Evolutionary conservation across 1,140 invertebrate genomes (phyloP).

Genomic region (Lepidostoma basale): DNA sequence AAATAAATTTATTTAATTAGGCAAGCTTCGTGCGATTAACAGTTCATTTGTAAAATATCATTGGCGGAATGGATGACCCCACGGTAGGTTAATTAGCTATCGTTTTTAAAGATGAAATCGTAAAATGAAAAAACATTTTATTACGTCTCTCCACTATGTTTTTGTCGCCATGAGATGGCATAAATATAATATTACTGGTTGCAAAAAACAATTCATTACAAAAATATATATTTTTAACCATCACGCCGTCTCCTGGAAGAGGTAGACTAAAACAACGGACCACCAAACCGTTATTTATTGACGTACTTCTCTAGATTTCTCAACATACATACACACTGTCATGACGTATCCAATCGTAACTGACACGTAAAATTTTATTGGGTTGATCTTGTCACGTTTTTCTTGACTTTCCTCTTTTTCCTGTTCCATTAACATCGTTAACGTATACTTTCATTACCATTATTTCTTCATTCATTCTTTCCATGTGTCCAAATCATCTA

Average conservation of each 20-base stretch:
- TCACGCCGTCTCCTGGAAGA: neutral
- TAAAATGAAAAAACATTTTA: neutral
- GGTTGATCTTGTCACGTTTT: too few relatives aligned
- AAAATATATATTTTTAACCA: neutral
- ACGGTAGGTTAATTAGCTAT: neutral
- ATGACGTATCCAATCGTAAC: too few relatives aligned
- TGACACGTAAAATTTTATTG: too few relatives aligned
- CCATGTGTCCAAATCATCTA: too few relatives aligned
- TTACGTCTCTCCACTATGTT: neutral
- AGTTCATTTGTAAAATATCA: neutral
- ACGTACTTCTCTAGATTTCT: too few relatives aligned
- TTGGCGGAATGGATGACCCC: neutral
- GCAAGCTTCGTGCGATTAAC: neutral
- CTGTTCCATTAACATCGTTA: too few relatives aligned
- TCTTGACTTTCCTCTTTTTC: too few relatives aligned
- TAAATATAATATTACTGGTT: neutral
- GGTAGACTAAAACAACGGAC: too few relatives aligned
- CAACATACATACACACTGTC: too few relatives aligned
- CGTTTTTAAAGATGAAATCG: neutral
- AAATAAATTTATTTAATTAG: neutral
- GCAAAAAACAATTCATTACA: neutral
- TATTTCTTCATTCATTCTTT: too few relatives aligned
- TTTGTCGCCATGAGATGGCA: neutral
- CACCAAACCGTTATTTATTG: too few relatives aligned
- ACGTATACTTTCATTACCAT: too few relatives aligned